Evolutionary conservation across 2,888 invertebrate species (phyloP), one percentile per base, ranked within the genome.

Genomic region (Phaonia tiefii): DNA sequence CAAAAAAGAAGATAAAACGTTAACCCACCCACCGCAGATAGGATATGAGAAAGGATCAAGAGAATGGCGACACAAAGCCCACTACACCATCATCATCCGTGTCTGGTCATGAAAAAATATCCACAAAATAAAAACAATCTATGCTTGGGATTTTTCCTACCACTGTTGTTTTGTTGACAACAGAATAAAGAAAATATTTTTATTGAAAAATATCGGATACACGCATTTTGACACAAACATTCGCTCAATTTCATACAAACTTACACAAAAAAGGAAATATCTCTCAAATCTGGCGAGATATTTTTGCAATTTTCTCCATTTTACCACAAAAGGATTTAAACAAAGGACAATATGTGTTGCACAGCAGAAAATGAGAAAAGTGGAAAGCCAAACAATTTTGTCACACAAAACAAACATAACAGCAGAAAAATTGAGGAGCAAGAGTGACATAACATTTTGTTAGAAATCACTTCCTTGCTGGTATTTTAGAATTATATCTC

Each of bases 261-360:
- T 20, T 15, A 4, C 20, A 20, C 49, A 54, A 22, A 54, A 54
- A 13, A 31, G 31, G n/a, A n/a, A n/a, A n/a, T n/a, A n/a, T n/a
- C 54, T 25, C 10, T 46, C 4, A 7, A 7, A 54, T 7, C 54
- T 54, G 54, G 13, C 25, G 25, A 2, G 54, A 54, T 3, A 17
- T 54, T 31, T 31, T 8, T 31, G 31, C 31, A 5, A 31, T 31
- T 31, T 31, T 31, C 31, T 31, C 31, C 8, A 31, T 8, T 31
- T 49, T 49, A 4, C 13, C 13, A 54, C 54, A 54, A 54, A 54
- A 54, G 54, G 54, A 25, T 54, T 54, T 25, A 54, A 54, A 54
- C 54, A 54, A 54, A 54, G 54, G 54, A 54, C 22, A 54, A 54
- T 22, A 54, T 54, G 54, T 54, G 54, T 54, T 54, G 54, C 25